phyloP scores from a whole-genome alignment of 2,888 invertebrate genomes.

The Pomacea canaliculata region DNA sequence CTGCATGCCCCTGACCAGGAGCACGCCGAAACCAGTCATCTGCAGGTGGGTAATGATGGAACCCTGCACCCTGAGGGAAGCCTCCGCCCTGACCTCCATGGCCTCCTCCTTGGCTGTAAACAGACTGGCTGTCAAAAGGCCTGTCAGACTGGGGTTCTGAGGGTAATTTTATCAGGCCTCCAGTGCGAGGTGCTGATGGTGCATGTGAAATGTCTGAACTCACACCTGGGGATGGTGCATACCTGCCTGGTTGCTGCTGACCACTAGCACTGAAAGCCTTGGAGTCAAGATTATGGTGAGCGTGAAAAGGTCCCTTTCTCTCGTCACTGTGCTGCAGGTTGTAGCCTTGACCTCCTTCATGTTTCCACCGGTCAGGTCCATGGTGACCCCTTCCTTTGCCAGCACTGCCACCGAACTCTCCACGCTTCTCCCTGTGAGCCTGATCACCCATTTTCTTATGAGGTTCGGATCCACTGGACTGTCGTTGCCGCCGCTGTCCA shows the following conservation, averaged over 20 bases:
- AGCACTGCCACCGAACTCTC: constrained; percentile 25
- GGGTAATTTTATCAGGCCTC: constrained; percentile 29
- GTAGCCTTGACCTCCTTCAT: not conserved
- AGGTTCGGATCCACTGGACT: constrained; percentile 24
- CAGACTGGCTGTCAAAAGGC: not conserved
- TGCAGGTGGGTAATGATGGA: constrained; percentile 17
- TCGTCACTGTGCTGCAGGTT: constrained; percentile 14
- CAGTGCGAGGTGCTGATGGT: constrained; percentile 22
- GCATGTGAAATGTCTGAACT: not conserved
- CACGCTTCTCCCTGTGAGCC: constrained; percentile 19
- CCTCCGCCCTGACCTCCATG: constrained; percentile 1
- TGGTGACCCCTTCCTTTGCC: constrained; percentile 27
- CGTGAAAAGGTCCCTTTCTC: constrained; percentile 7
- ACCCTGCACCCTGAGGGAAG: not conserved
- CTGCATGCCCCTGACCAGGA: constrained; percentile 24
- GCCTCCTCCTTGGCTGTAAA: not conserved
- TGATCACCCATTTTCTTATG: constrained; percentile 24
- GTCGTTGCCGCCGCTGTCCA: constrained; percentile 20
- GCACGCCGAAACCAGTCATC: constrained; percentile 22
- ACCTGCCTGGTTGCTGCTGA: not conserved
- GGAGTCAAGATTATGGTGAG: not conserved
- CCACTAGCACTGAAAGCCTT: not conserved
- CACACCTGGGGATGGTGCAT: constrained; percentile 5
- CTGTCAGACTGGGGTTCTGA: constrained; percentile 6
- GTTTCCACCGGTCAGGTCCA: constrained; percentile 15